Percentiles rank a stretch among this genome's conserved stretches.
These are phyloP conservation scores for Drosophila histrio DNA, from an alignment of 2,888 invertebrate genomes.

Conservation along the genomic window DNA sequence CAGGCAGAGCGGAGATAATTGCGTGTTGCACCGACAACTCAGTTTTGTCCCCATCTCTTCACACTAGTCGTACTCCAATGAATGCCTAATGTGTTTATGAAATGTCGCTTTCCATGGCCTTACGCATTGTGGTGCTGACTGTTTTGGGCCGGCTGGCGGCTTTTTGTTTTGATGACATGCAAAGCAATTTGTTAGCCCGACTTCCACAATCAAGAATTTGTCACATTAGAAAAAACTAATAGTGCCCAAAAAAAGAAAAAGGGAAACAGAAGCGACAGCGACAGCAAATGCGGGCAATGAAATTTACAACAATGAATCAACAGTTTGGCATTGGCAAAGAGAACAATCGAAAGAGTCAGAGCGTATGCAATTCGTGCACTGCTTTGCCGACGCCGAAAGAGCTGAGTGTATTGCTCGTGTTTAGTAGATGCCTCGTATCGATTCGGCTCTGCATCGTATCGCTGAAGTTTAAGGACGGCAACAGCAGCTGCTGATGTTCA, in stretches of 20 bases:
- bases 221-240: constrained; percentile 38
- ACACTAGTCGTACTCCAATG: constrained; percentile 28
- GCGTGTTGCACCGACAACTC: constrained; percentile 38
- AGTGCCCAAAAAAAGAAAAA: not conserved
- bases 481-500: constrained; percentile 45
- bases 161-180: constrained; percentile 44
- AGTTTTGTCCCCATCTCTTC: constrained; percentile 24
- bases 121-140: constrained; percentile 10
- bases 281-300: constrained; percentile 7
- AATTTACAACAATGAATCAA: constrained; percentile 57
- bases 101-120: constrained; percentile 44
- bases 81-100: constrained; percentile 62
- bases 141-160: not conserved
- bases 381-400: constrained; percentile 65
- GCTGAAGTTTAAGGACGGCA: constrained; percentile 70
- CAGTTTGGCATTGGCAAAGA: constrained; percentile 63
- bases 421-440: constrained; percentile 17
- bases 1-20: constrained; percentile 35
- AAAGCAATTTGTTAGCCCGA: constrained; percentile 45
- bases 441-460: not conserved
- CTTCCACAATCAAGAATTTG: constrained; percentile 39
- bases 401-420: constrained; percentile 4
- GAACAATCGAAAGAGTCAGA: constrained; percentile 13
- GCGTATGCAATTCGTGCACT: constrained; percentile 34
- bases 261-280: not conserved